Conservation (phyloP, 2,888 invertebrate genomes). For the Drosophila robusta region DNA sequence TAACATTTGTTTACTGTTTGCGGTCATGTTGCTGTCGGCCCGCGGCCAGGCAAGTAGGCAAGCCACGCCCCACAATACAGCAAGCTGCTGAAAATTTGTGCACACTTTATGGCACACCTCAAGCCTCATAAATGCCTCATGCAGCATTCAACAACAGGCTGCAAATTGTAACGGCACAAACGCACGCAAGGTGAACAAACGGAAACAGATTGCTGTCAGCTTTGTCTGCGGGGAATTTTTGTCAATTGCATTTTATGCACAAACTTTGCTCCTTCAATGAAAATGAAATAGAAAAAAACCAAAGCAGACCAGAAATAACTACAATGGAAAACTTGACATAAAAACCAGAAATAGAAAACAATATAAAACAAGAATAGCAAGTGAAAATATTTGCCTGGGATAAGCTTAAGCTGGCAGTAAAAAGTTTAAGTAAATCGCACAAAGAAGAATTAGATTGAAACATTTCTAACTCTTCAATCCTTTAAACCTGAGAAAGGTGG, state of each 20-base stretch:
- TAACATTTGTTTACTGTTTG: slow-evolving; percentile 46
- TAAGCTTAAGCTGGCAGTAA: background rate
- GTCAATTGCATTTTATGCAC: slow-evolving; percentile 8
- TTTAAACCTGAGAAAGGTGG: too few relatives aligned
- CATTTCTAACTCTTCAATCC: too few relatives aligned
- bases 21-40: slow-evolving; percentile 4
- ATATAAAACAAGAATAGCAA: too few relatives aligned
- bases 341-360: too few relatives aligned
- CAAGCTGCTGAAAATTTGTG: slow-evolving; percentile 3
- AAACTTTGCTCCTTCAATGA: background rate
- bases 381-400: background rate
- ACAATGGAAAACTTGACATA: too few relatives aligned
- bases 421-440: background rate
- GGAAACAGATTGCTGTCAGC: slow-evolving; percentile 1
- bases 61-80: slow-evolving; percentile 9
- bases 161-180: slow-evolving; percentile 12
- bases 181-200: slow-evolving; percentile 3
- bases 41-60: too few relatives aligned
- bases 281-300: background rate
- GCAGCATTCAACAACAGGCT: slow-evolving; percentile 14
- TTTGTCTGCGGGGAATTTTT: slow-evolving; percentile 19
- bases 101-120: slow-evolving; percentile 32
- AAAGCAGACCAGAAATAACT: background rate
- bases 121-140: slow-evolving; percentile 24
- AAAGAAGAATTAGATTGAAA: too few relatives aligned